Base-by-base conservation (phyloP, 1,140 invertebrate genomes). In the Nasonia vitripennis region DNA sequence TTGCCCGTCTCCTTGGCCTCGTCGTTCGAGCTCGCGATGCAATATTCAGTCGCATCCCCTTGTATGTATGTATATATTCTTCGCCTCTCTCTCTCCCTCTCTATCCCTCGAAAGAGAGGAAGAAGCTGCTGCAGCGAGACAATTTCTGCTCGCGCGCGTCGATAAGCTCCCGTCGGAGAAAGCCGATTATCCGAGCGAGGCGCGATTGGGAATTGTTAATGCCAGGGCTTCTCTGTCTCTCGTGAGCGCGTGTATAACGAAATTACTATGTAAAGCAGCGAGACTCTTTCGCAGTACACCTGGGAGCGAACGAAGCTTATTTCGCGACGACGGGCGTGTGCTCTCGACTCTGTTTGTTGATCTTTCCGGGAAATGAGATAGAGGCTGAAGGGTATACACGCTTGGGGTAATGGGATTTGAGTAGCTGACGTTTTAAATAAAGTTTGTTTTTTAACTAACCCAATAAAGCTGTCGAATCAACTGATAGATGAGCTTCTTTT, bases 341-440 rank as follows among this genome's bases (percentile, higher is more conserved):
- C 20, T 51, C 12, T 17, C 48, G 68, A 6, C 10, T 78, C 34
- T 23, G 73, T 68, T 71, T 71, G 31, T 27, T 55, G 80, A 51
- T 20, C 45, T 74, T 74, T 12, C 68, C 2, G n/a, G 41, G 37
- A 75, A 37, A 37, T 45, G 70, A 27, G 27, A 41, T 17, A 45
- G 74, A 75, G 20, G 12, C 20, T 41, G 14, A 5, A 27, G 70
- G 48, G 67, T 45, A 2, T 45, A 7, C 67, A 14, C 23, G 4
- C 17, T 14, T 78, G 4, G 48, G 81, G 5, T 77, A 83, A 83
- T 83, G 81, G 51, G 75, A 75, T 27, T 77, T 83, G 51, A 83
- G 74, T 17, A 41, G 68, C 23, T 12, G 51, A 68, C 45, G 78
- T 37, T 55, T 11, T 78, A 78, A 78, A 78, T 55, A 37, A 55